Evolutionary conservation across 2,888 invertebrate species (phyloP), one percentile per base, ranked within the genome.

Genomic region (Drosophila barbarae): DNA sequence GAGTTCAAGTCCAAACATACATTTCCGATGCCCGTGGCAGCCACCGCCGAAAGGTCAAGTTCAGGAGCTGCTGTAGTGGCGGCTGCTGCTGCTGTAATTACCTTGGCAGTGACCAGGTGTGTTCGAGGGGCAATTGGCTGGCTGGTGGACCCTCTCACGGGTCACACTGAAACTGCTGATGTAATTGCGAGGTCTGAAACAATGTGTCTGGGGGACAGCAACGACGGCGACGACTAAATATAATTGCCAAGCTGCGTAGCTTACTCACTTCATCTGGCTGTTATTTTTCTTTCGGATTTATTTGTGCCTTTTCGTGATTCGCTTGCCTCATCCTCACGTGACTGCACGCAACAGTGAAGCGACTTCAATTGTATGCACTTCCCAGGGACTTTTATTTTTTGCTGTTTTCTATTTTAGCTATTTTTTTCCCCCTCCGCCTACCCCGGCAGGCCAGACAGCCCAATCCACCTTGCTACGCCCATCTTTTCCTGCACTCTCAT

Each of bases 161-260:
- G 66, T 67, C 67, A 67, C 53, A 59, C 53, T 57, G 56, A 34
- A 53, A 65, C 15, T 60, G 56, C 71, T 71, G 71, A 71, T 71
- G 71, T 71, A 71, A 71, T 71, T 70, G 66, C 64, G 54, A 36
- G 28, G 52, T 42, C 65, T 51, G 34, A 59, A 61, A 50, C 58
- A 42, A 58, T 58, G 39, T 54, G 54, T 46, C 66, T 65, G 66
- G 47, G 42, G 42, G 41, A 41, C 21, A 1, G 21, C 39, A 12
- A 39, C 41, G 41, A 41, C 39, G 18, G 1, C 21, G 23, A 23
- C 46, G 65, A 50, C 53, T 68, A 59, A 50, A 60, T 69, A 61
- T 69, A 69, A 61, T 69, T 69, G 69, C 68, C 63, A 50, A 63
- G 55, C 69, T 69, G 63, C 53, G 61, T 69, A 69, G 56, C 61